Evolutionary conservation across 2,888 invertebrate genomes (phyloP).

Genomic region (Hirtodrosophila histrioides): DNA sequence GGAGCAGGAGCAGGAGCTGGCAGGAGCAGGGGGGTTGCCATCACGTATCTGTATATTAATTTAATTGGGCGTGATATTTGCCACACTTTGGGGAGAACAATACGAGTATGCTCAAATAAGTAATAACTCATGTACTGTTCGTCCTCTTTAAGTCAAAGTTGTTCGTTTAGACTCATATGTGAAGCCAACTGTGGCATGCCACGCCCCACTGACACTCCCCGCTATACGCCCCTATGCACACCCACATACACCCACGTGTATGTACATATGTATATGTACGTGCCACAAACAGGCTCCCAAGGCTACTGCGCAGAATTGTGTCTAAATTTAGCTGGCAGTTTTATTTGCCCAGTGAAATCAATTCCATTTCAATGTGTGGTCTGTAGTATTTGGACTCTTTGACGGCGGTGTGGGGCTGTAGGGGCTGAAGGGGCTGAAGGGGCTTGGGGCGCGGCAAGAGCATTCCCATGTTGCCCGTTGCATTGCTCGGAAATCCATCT

Average conservation of each 20-base stretch:
- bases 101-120: constrained; percentile 10
- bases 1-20: too few species aligned
- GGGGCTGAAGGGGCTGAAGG: too few species aligned
- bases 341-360: constrained; percentile 25
- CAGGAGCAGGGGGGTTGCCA: not conserved
- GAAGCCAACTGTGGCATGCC: not conserved
- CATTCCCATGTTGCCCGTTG: too few species aligned
- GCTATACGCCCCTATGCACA: not conserved
- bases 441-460: too few species aligned
- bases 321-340: constrained; percentile 31
- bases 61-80: constrained; percentile 55
- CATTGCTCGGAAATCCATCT: too few species aligned
- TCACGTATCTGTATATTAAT: constrained; percentile 30
- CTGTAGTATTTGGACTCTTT: not conserved
- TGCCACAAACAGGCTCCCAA: not conserved
- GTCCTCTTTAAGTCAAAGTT: constrained; percentile 1
- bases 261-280: not conserved
- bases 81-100: constrained; percentile 1
- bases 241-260: constrained; percentile 1
- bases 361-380: constrained; percentile 12
- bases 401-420: too few species aligned
- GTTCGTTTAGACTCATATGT: constrained; percentile 9
- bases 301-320: constrained; percentile 8
- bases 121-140: not conserved
- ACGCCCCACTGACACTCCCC: not conserved